Percentiles rank a stretch among this genome's conserved stretches.
Conservation (phyloP, 64 coral and sea anemone species). For the Anthopleura sola region DNA sequence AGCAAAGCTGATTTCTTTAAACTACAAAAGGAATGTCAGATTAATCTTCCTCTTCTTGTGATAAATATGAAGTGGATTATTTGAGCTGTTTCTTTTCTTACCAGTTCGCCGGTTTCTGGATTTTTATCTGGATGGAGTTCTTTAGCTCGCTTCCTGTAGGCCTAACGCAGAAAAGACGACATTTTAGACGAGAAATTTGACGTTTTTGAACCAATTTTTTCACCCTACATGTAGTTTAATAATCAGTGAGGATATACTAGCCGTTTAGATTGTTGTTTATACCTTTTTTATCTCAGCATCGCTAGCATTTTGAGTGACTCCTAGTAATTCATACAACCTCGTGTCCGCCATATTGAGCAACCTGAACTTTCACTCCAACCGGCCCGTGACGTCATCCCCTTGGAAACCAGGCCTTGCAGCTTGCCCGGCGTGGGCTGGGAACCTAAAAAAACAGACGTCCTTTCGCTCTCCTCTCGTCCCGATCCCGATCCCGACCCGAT, state of each 20-base stretch:
- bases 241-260: neutral
- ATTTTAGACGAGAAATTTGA: constrained; percentile 1
- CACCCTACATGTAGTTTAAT: neutral
- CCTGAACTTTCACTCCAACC: constrained; percentile 55
- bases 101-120: constrained; percentile 85
- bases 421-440: neutral
- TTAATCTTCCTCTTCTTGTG: neutral
- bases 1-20: constrained; percentile 98
- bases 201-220: neutral
- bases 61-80: neutral
- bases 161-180: constrained; percentile 30
- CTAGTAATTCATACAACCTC: constrained; percentile 94
- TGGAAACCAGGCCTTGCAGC: neutral
- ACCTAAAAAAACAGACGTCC: constrained; percentile 4
- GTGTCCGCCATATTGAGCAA: constrained; percentile 97
- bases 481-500: no score
- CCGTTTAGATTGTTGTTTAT: neutral
- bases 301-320: constrained; percentile 70
- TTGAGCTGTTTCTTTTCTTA: constrained; percentile 30
- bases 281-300: constrained; percentile 99
- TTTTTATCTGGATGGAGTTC: constrained; percentile 98
- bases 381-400: constrained; percentile 66
- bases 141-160: constrained; percentile 98
- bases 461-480: neutral
- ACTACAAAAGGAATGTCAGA: constrained; percentile 29